phyloP scores from a whole-genome alignment of 2,888 invertebrate species.

The Liposcelis brunnea region DNA sequence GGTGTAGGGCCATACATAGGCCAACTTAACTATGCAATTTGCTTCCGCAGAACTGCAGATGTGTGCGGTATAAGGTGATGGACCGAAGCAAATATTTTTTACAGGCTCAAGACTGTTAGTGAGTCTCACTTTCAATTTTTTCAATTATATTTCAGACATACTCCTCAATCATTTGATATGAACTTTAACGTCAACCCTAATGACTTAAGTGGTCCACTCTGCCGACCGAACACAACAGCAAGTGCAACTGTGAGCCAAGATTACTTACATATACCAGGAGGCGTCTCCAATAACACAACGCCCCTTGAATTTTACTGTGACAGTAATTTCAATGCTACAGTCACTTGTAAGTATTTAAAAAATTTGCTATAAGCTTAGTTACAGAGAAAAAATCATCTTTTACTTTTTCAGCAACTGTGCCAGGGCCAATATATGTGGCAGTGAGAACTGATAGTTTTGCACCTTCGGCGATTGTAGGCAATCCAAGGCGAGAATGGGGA shows the following conservation, averaged over 20 bases:
- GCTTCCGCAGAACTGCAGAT: constrained; percentile 36
- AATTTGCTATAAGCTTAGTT: too few species aligned
- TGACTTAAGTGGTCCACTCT: too few species aligned
- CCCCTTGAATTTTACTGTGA: not conserved
- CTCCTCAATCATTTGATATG: not conserved
- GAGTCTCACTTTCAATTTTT: too few species aligned
- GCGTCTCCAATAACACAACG: constrained; percentile 21
- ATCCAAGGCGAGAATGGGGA: too few species aligned
- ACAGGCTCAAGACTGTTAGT: too few species aligned
- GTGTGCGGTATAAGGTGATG: constrained; percentile 34
- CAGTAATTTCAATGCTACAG: not conserved
- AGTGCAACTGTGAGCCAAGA: constrained; percentile 21
- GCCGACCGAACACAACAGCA: too few species aligned
- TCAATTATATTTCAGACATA: constrained; percentile 4
- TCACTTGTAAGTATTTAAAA: not conserved
- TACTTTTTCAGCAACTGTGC: not conserved
- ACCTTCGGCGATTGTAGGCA: too few species aligned
- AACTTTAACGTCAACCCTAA: not conserved
- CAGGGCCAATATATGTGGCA: constrained; percentile 4
- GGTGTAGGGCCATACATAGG: constrained; percentile 37
- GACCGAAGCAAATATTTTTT: not conserved
- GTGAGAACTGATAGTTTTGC: constrained; percentile 1
- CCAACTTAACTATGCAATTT: constrained; percentile 41
- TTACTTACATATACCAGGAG: constrained; percentile 27
- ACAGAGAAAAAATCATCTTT: too few species aligned